Evolutionary conservation across 2,797 vertebrate species (phyloP), one percentile per base, ranked within the genome.

Genomic region (Pseudomugil tenellus): DNA sequence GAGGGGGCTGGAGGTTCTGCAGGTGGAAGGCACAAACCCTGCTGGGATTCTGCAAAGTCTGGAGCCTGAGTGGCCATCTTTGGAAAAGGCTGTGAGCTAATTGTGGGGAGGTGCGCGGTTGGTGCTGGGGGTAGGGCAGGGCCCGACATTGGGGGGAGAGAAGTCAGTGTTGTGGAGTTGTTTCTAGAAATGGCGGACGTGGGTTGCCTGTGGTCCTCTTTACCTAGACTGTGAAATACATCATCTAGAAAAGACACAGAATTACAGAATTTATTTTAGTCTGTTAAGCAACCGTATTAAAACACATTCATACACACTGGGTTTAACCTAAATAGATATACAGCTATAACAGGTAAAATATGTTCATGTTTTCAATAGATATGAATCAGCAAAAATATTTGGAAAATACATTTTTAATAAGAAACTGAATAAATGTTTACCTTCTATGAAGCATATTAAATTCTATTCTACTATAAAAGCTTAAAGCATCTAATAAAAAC

Each of bases 161-260:
- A 93, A 11, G 94, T 88, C 76, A 98, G 91, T 78, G 95, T 94
- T 0, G 95, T 94, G 74, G 96, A 94, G 84, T 95, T 94, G 81
- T 92, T 97, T 86, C 96, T 92, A 3, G 96, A 94, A 71, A 94
- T 90, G n/a, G 93, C 80, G 2, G 96, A 94, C 19, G 92, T 79
- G 19, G 94, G 84, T 78, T 95, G 96, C 87, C 97, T 89, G 71
- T 96, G 96, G 84, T 98, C 96, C 77, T 99, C 97, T 93, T 97
- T 96, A 92, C 87, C 95, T 84, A 98, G 84, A 88, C 91, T 96
- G 78, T 99, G 98, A 92, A 98, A 98, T 62, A 98, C 96, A 58
- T 98, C 97, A 81, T 96, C 98, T 99, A 76, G 52, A 68, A 34
- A 52, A 83, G 60, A 75, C 21, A 16, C 1, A 29, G 51, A 55